Evolutionary conservation across 1,140 invertebrate genomes (phyloP), one percentile per base, ranked within the genome.

Genomic region (Drosophila burlai): DNA sequence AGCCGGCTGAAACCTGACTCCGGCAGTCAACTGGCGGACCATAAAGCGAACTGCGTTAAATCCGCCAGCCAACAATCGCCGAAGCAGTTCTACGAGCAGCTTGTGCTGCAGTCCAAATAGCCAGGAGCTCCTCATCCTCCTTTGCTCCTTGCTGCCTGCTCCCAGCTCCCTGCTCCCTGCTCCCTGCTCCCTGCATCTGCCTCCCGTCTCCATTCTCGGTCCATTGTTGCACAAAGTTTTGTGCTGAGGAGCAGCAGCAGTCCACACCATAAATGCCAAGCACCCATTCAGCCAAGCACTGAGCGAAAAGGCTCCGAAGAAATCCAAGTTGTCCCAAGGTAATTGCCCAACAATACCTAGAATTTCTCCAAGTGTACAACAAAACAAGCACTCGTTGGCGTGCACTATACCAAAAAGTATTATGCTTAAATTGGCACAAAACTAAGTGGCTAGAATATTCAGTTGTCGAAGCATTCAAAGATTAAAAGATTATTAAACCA

Each of bases 201-300:
- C 6, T 18, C 36, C 26, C 16, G 24, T 43, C 47, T 31, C 59
- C 42, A 29, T 49, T 49, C 16, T 49, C 5, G 16, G 26, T 63
- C 63, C 69, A 83, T 66, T 87, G 83, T 76, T 80, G 71, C 66
- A 68, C 52, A 76, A 76, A 87, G 58, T 76, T 86, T 74, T 86
- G 49, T 71, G 59, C 65, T 26, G 62, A 42, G 62, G 15, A 83
- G 36, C 45, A 45, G 62, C 47, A 83, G 55, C 59, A 65, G 65
- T 62, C 68, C 68, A 46, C 77, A 62, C 80, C 80, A 87, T 85
- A 85, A 85, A 85, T 86, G 83, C 83, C 83, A 85, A 85, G 79
- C 71, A 76, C 79, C 83, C 74, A 86, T 77, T 67, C 66, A 64
- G 65, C 24, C 36, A 10, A 5, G 31, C 50, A 76, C 47, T 55